Percentiles rank a stretch among this genome's conserved stretches.
phyloP scores from a whole-genome alignment of 2,888 invertebrate species.

The Spilosoma lubricipeda region DNA sequence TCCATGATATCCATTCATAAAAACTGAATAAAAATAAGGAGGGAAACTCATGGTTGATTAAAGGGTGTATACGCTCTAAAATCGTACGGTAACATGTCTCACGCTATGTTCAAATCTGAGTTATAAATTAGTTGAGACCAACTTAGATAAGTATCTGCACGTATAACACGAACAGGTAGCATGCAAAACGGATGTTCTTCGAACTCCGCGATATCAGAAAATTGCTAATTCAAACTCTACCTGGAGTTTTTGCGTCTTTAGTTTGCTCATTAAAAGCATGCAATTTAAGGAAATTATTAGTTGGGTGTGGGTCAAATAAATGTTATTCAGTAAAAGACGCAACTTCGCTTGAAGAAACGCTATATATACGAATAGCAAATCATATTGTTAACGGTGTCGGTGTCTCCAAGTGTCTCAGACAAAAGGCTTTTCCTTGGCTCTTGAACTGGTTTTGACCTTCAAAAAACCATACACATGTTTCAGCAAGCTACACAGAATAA shows the following conservation, averaged over 20 bases:
- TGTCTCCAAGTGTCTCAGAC: neutral
- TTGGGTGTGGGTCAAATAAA: neutral
- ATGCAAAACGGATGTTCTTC: constrained; percentile 34
- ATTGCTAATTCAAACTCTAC: neutral
- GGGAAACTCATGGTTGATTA: constrained; percentile 23
- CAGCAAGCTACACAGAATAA: neutral
- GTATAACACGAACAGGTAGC: constrained; percentile 36
- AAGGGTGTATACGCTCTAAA: constrained; percentile 24
- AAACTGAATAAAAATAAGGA: constrained; percentile 30
- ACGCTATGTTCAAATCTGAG: constrained; percentile 47
- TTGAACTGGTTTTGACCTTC: neutral
- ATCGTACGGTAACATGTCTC: constrained; percentile 36
- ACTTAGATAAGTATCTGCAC: constrained; percentile 14
- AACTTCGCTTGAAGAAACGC: neutral
- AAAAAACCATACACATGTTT: neutral
- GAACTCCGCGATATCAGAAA: constrained; percentile 27
- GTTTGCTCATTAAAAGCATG: neutral
- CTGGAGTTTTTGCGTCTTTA: neutral
- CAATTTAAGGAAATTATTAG: neutral
- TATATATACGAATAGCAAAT: neutral
- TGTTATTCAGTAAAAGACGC: neutral
- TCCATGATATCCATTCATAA: constrained; percentile 12
- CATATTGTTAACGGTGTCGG: neutral
- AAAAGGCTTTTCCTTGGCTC: neutral
- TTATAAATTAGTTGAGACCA: constrained; percentile 33